A percentile compares a stretch with the other conserved stretches of the same genome.
Conservation (phyloP, 2,113 vertebrate species). For the Leiothrix lutea region DNA sequence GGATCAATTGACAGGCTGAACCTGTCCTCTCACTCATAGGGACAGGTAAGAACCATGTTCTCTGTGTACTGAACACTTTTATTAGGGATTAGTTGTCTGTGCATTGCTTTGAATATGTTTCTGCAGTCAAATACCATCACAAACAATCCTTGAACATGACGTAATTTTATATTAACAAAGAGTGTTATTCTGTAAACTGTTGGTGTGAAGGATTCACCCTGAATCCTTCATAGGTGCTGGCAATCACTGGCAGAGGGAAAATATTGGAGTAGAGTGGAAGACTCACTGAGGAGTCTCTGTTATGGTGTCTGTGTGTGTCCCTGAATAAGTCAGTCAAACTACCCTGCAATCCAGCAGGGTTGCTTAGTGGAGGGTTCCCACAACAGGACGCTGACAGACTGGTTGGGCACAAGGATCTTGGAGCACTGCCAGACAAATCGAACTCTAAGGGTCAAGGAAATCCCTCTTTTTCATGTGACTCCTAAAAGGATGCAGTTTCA, state of each 20-base stretch:
- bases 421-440: background rate
- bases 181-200: background rate
- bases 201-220: background rate
- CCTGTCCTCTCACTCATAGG: background rate
- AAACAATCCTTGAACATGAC: fast-evolving
- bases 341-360: background rate
- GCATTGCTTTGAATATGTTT: background rate
- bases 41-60: background rate
- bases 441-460: background rate
- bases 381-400: background rate
- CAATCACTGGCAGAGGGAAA: background rate
- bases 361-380: background rate
- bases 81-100: background rate
- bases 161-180: background rate
- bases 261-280: background rate
- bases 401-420: background rate
- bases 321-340: background rate
- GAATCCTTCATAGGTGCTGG: background rate
- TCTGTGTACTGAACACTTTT: background rate
- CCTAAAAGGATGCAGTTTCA: background rate
- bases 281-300: fast-evolving
- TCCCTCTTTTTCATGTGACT: background rate
- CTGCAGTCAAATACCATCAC: background rate
- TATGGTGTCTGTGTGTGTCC: fast-evolving
- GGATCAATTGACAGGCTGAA: fast-evolving